These are phyloP conservation scores for Drosophila santomea DNA, from an alignment of 1,140 invertebrate genomes.

Conservation along the genomic window DNA sequence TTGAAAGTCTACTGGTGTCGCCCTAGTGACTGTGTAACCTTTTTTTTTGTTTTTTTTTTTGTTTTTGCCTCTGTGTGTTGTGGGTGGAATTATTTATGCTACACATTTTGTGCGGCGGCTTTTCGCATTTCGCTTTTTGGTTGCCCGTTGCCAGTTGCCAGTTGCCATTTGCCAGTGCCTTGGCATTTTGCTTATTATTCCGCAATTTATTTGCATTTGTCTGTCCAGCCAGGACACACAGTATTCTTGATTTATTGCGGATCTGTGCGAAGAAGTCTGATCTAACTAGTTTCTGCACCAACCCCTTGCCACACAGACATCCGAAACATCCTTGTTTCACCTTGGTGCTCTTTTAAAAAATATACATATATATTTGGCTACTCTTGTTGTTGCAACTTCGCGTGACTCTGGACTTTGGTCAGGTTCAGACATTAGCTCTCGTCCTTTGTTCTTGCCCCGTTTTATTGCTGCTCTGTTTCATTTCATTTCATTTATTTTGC, in stretches of 20 bases:
- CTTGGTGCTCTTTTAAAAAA: constrained; percentile 48
- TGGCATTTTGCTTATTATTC: constrained; percentile 69
- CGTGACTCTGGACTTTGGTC: constrained; percentile 75
- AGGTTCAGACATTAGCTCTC: constrained; percentile 63
- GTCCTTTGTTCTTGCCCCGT: constrained; percentile 27
- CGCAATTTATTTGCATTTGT: constrained; percentile 74
- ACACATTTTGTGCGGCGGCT: constrained; percentile 62
- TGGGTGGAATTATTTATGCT: constrained; percentile 82
- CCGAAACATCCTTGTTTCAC: constrained; percentile 57
- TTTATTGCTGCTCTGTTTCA: constrained; percentile 50
- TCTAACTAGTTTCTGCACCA: constrained; percentile 8
- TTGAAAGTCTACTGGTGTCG: constrained; percentile 61
- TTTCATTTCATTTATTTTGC: constrained; percentile 42
- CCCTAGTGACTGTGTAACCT: constrained; percentile 80
- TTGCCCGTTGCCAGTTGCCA: constrained; percentile 8
- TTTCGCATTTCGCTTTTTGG: constrained; percentile 28
- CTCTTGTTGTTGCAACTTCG: constrained; percentile 67
- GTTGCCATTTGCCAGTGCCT: constrained; percentile 14
- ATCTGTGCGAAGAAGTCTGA: constrained; percentile 24
- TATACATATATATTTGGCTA: neutral
- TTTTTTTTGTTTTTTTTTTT: constrained; percentile 40
- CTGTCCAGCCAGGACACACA: constrained; percentile 18
- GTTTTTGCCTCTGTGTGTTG: constrained; percentile 36
- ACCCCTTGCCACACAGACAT: neutral
- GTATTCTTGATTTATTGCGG: constrained; percentile 60